Percentiles rank a stretch among this genome's conserved stretches.
phyloP scores from a whole-genome alignment of 2,113 vertebrate genomes.

The Rattus rattus region DNA sequence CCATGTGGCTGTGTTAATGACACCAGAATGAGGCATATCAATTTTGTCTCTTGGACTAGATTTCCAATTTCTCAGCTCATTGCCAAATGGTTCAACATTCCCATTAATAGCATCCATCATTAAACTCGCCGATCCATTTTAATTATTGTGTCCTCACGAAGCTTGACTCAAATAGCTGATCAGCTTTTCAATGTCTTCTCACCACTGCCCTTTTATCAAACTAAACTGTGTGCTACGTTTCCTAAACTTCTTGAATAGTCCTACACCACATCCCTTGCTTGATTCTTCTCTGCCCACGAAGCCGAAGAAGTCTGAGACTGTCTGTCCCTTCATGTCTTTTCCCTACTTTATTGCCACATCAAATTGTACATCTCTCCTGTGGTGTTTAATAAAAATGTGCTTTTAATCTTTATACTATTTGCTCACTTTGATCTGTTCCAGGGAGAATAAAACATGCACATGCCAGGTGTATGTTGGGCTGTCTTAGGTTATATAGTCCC shows the following conservation, averaged over 20 bases:
- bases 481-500: background rate
- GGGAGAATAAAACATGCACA: background rate
- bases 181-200: background rate
- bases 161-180: background rate
- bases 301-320: background rate
- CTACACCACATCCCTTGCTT: background rate
- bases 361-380: background rate
- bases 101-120: background rate
- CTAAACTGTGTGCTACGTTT: background rate
- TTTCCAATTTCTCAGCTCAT: background rate
- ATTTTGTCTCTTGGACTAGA: background rate
- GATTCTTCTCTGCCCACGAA: background rate
- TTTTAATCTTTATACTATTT: background rate
- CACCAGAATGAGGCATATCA: conserved; percentile 37
- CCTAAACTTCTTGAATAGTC: background rate
- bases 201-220: background rate
- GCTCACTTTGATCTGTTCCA: background rate
- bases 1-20: background rate
- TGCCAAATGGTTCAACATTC: background rate
- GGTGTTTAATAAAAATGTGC: background rate
- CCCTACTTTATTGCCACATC: background rate
- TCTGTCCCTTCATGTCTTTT: background rate
- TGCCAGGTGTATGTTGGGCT: background rate
- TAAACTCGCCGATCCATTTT: conserved; percentile 27
- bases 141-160: background rate